A percentile compares a stretch with the other conserved stretches of the same genome.
Conservation (phyloP, 2,888 invertebrate genomes). For the Macrosiphum euphorbiae region DNA sequence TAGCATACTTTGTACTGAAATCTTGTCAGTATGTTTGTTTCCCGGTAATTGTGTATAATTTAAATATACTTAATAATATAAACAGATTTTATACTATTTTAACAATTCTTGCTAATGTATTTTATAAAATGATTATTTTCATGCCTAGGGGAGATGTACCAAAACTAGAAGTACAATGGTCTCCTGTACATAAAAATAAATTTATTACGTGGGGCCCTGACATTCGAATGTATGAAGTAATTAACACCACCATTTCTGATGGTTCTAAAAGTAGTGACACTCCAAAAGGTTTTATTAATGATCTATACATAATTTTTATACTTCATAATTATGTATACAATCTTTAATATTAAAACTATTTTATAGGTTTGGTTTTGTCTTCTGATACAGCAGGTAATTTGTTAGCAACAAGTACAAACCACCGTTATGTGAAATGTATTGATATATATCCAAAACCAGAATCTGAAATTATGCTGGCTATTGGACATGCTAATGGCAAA, state of each 20-base stretch:
- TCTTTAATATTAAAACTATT: background rate
- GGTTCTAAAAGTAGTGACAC: constrained; percentile 36
- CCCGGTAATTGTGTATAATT: constrained; percentile 1
- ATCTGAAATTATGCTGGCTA: constrained; percentile 83
- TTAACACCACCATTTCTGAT: constrained; percentile 21
- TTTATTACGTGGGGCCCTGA: constrained; percentile 94
- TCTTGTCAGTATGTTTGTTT: constrained; percentile 38
- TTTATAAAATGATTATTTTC: background rate
- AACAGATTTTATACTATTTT: background rate
- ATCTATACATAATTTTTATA: background rate
- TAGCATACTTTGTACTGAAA: background rate
- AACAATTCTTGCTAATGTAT: background rate
- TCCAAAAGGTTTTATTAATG: constrained; percentile 47
- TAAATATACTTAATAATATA: background rate
- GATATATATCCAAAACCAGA: constrained; percentile 86
- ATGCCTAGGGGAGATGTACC: constrained; percentile 68
- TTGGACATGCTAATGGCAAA: constrained; percentile 91
- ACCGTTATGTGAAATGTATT: constrained; percentile 87
- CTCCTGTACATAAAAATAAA: constrained; percentile 82
- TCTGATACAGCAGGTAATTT: constrained; percentile 79
- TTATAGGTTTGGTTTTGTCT: constrained; percentile 78
- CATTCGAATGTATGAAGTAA: constrained; percentile 83
- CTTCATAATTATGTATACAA: background rate
- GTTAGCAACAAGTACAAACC: constrained; percentile 80
- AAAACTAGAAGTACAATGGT: constrained; percentile 88